These are phyloP conservation scores for Acrobasis repandana DNA, from an alignment of 2,888 invertebrate genomes.

Conservation along the genomic window DNA sequence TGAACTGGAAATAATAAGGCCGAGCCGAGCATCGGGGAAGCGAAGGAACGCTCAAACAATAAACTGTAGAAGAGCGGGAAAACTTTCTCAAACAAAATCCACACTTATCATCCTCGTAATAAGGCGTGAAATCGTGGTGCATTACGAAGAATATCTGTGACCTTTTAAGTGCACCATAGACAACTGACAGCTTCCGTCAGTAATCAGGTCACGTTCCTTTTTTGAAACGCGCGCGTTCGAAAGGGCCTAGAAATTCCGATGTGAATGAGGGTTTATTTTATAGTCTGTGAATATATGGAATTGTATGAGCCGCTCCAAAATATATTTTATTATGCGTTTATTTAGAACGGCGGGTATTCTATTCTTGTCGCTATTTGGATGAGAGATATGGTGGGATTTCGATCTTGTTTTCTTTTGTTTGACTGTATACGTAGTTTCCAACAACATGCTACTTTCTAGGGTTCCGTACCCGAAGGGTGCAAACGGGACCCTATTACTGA, in stretches of 20 bases:
- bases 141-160: conserved; percentile 51
- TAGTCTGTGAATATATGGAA: conserved; percentile 38
- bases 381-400: neutral
- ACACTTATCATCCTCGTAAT: conserved; percentile 38
- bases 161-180: conserved; percentile 55
- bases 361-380: neutral
- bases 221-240: conserved; percentile 62
- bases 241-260: conserved; percentile 31
- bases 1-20: conserved; percentile 56
- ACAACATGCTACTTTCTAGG: no score
- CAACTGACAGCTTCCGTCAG: conserved; percentile 76
- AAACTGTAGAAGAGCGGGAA: conserved; percentile 52
- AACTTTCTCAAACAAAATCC: conserved; percentile 40
- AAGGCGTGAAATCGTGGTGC: conserved; percentile 45
- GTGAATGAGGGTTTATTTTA: conserved; percentile 44
- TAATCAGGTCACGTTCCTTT: conserved; percentile 81
- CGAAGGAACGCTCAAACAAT: conserved; percentile 63
- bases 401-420: neutral
- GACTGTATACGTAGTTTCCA: neutral
- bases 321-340: conserved; percentile 45
- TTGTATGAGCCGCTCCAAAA: conserved; percentile 42
- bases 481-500: no score
- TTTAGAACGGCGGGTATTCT: conserved; percentile 7
- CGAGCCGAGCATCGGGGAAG: conserved; percentile 53
- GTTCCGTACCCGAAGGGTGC: no score